Base-by-base conservation (phyloP, 2,888 invertebrate species). In the Cotesia congregata region DNA sequence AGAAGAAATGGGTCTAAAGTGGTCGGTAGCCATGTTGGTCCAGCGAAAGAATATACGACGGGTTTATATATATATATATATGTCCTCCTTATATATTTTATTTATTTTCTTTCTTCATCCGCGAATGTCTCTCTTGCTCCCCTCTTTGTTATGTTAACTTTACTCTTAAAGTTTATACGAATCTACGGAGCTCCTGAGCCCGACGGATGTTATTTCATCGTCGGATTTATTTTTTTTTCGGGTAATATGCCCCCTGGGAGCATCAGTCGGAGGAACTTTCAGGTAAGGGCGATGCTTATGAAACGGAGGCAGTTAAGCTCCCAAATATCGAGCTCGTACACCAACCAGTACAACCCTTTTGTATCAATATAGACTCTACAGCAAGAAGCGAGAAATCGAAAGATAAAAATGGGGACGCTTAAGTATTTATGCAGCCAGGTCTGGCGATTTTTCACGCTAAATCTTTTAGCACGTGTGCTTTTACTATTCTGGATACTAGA, bases 171-270 rank as follows among this genome's bases (percentile, higher is more conserved):
- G 15, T 38, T 61, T 70, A 5, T 61, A 70, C n/a, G 7, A 72
- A 73, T 73, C 77, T 77, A 75, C 72, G 68, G 67, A 69, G 50
- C 77, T 78, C 62, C 78, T 71, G 77, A 80, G 79, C 77, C 78
- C 76, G 78, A 72, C 78, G 76, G 73, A 78, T 78, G 79, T 78
- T 79, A 81, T 80, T 79, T 76, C 77, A 74, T 76, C 72, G 78
- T 75, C 60, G 74, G 62, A 78, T 79, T 77, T 39, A 2, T 39
- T 71, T 17, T 39, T 40, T 62, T 50, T 20, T 73, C 40, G 17
- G 59, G 67, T 73, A 65, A 73, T 73, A 73, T 65, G 59, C 50
- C 73, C 73, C n/a, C n/a, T 71, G 71, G 50, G 50, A 50, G 50
- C 9, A 70, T 38, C 65, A 20, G 30, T 5, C 72, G 65, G 78